Percentiles rank a stretch among this genome's conserved stretches.
Evolutionary conservation across 1,140 invertebrate genomes (phyloP).

Genomic region (Cydia splendana): DNA sequence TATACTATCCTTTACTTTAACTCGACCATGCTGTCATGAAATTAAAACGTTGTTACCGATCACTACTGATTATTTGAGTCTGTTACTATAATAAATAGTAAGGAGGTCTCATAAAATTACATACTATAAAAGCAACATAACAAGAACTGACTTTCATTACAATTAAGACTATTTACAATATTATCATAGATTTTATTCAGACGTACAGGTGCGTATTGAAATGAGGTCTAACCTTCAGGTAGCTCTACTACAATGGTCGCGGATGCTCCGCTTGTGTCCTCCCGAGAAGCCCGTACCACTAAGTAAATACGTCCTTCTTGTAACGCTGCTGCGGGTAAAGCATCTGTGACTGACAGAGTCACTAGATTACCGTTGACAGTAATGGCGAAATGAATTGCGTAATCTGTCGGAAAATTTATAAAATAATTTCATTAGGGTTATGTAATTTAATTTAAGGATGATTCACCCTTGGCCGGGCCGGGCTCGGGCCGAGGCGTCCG

Average conservation of each 20-base stretch:
- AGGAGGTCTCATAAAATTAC: not conserved
- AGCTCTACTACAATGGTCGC: slow-evolving; percentile 56
- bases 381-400: slow-evolving; percentile 48
- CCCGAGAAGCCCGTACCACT: slow-evolving; percentile 51
- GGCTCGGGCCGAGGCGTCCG: too few species aligned
- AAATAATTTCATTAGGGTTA: slow-evolving; percentile 9
- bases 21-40: too few species aligned
- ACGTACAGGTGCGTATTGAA: too few species aligned
- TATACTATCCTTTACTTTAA: too few species aligned
- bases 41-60: too few species aligned
- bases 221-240: slow-evolving; percentile 53
- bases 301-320: slow-evolving; percentile 48
- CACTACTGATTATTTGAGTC: too few species aligned
- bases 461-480: too few species aligned
- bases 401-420: slow-evolving; percentile 48
- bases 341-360: slow-evolving; percentile 41
- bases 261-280: slow-evolving; percentile 55
- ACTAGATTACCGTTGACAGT: slow-evolving; percentile 43
- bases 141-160: not conserved
- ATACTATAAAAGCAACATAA: not conserved
- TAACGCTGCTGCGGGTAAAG: slow-evolving; percentile 44
- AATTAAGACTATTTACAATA: too few species aligned
- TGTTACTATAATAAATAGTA: too few species aligned
- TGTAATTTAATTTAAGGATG: too few species aligned
- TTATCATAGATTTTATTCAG: too few species aligned